Conservation (phyloP, 1,140 invertebrate genomes). For the Cephus cinctus region DNA sequence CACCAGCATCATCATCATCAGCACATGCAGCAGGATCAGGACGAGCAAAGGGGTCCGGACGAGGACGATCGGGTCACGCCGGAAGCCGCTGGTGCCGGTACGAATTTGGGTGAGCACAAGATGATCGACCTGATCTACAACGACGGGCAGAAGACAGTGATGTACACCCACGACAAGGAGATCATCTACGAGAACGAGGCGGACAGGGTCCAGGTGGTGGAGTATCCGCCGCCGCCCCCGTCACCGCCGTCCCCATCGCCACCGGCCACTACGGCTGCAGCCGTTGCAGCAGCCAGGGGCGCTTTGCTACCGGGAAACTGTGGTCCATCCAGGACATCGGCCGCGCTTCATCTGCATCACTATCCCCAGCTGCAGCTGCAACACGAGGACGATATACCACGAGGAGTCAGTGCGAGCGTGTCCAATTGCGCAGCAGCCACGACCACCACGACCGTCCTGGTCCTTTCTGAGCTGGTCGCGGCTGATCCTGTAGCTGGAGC, state of each 20-base stretch:
- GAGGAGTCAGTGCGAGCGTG: conserved; percentile 37
- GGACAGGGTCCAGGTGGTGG: conserved; percentile 50
- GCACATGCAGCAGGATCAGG: conserved; percentile 26
- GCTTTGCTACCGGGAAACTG: conserved; percentile 55
- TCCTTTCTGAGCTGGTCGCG: conserved; percentile 57
- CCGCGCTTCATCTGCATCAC: conserved; percentile 48
- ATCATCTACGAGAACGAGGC: conserved; percentile 55
- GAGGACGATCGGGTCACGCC: conserved; percentile 61
- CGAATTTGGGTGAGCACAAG: conserved; percentile 64
- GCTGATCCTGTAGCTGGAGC: conserved; percentile 38
- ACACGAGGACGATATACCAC: conserved; percentile 51
- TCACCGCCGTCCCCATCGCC: conserved; percentile 58
- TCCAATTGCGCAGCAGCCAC: conserved; percentile 43
- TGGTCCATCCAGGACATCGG: conserved; percentile 47
- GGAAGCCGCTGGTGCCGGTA: conserved; percentile 50
- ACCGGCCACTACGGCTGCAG: conserved; percentile 46
- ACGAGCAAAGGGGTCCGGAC: conserved; percentile 54
- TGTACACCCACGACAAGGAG: conserved; percentile 65
- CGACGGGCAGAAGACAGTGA: conserved; percentile 77
- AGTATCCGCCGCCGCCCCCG: conserved; percentile 51
- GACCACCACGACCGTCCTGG: conserved; percentile 58
- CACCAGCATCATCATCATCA: conserved; percentile 40
- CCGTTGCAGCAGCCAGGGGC: conserved; percentile 52
- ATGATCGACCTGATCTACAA: conserved; percentile 78
- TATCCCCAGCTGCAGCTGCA: conserved; percentile 55